phyloP scores from a whole-genome alignment of 37 sponge, comb jelly and placozoan genomes.

The Haliclona indistincta region DNA sequence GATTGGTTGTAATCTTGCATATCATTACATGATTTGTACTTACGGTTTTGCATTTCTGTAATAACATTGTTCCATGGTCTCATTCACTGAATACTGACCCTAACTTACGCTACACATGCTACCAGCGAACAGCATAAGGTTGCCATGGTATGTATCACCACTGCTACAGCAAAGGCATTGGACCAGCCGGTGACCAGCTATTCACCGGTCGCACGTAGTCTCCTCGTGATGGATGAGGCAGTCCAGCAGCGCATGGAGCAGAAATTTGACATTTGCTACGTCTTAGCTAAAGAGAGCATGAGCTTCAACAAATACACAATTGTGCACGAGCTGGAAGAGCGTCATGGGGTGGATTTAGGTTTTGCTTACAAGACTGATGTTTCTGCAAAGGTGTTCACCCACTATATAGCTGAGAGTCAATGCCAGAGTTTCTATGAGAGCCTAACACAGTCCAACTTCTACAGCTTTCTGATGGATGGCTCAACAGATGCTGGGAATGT shows the following conservation, averaged over 20 bases:
- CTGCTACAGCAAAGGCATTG: conserved; percentile 25
- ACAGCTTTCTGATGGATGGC: conserved; percentile 70
- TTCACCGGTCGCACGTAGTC: conserved; percentile 41
- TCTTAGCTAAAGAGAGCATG: conserved; percentile 35
- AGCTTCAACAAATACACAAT: conserved; percentile 45
- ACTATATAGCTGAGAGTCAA: conserved; percentile 53
- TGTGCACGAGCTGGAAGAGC: conserved; percentile 28
- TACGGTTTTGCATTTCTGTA: no score
- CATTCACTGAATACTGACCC: no score
- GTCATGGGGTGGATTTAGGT: conserved; percentile 70
- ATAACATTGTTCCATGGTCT: no score
- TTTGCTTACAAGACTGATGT: conserved; percentile 32
- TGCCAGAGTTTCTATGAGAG: not conserved
- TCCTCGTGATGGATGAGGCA: conserved; percentile 21
- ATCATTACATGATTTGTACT: no score
- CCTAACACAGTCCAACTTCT: conserved; percentile 32
- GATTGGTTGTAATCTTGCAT: no score
- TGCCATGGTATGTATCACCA: conserved; percentile 22
- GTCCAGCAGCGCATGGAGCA: conserved; percentile 6
- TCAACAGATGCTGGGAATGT: conserved; percentile 32
- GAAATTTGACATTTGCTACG: conserved; percentile 43
- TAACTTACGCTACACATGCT: no score
- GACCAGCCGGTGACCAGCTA: conserved; percentile 14
- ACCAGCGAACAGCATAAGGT: conserved; percentile 42
- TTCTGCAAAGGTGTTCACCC: conserved; percentile 26